Evolutionary conservation across 2,888 invertebrate species (phyloP).

Genomic region (Galerucella nymphaeae): DNA sequence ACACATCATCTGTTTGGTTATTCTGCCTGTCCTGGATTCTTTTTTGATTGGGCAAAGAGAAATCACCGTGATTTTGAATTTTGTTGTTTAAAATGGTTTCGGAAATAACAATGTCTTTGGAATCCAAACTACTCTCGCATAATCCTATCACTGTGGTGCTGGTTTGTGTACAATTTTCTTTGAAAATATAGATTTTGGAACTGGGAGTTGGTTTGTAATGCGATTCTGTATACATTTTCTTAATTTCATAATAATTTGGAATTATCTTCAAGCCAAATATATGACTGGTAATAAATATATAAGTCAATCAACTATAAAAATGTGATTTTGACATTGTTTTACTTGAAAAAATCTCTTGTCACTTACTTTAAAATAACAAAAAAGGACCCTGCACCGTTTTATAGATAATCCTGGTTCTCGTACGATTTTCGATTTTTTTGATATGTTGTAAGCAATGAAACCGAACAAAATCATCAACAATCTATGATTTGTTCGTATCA

Average conservation of each 20-base stretch:
- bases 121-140: no score
- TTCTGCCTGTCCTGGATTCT: neutral
- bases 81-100: neutral
- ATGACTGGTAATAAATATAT: neutral
- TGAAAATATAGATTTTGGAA: constrained; percentile 9
- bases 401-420: no score
- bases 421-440: no score
- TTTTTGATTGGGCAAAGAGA: neutral
- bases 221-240: constrained; percentile 2
- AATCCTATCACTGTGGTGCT: neutral
- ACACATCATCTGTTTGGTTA: neutral
- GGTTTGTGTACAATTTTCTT: constrained; percentile 1
- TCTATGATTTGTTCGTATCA: no score
- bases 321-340: neutral
- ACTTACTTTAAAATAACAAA: neutral
- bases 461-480: no score
- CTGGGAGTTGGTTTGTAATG: neutral
- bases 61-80: neutral
- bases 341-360: no score
- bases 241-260: neutral
- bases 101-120: neutral
- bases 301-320: neutral
- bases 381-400: no score
- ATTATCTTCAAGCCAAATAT: neutral
- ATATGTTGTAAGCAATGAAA: no score